Base-by-base conservation (phyloP, 2,888 invertebrate species). In the Drosophila imparisetae region DNA sequence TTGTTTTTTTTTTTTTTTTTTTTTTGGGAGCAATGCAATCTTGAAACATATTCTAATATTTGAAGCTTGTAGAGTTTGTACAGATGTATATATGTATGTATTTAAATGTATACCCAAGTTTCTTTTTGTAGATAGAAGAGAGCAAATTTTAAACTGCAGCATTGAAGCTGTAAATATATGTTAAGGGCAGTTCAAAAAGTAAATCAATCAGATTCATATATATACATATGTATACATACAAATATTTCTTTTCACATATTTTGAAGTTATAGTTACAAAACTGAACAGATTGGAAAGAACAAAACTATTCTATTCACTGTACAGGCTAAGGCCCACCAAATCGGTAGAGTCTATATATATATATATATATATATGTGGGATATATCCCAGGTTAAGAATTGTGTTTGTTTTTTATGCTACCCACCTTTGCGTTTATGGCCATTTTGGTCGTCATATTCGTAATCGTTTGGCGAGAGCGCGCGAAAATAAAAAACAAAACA, bases 391-490 rank as follows among this genome's bases (percentile, higher is more conserved):
- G 7, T 45, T 24, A 24, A n/a, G n/a, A 40, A 40, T 11, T n/a
- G 11, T 45, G 13, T 15, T 15, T 32, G 18, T 27, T 24, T 27
- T 11, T 11, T 5, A 4, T 54, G 24, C 2, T 61, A 80, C 87
- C 59, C 80, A 91, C 91, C 91, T 91, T 91, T 64, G 91, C 91
- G 70, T 90, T 90, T 57, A 91, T 91, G 63, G 91, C 91, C 91
- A 91, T 91, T 91, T 91, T 91, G 72, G 91, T 89, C 57, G 88
- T 90, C 91, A 91, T 91, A 52, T 84, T 88, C 53, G 45, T 24
- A 48, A 53, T 10, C 10, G 42, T 60, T 53, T 49, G 29, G 49
- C 49, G 36, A 11, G 24, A 38, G 40, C 42, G 69, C 65, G 59
- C 62, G 49, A 55, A 68, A 45, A 11, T 34, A 52, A 58, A 55